These are phyloP conservation scores for Vesta saturnalis DNA, from an alignment of 2,888 invertebrate genomes.

Conservation along the genomic window DNA sequence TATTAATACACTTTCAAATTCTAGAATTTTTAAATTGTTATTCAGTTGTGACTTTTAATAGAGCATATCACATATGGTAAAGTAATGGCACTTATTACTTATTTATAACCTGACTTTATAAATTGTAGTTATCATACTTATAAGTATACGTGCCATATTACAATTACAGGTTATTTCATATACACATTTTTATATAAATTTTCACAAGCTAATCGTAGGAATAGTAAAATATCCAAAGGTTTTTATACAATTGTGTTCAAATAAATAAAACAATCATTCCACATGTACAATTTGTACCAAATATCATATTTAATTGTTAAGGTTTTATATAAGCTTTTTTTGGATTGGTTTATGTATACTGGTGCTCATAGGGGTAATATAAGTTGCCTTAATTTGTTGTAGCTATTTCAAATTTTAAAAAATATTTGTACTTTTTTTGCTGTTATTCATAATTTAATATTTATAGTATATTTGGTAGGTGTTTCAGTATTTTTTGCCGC, in stretches of 20 bases:
- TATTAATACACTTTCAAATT: no score
- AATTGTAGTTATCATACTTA: no score
- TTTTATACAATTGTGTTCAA: constrained; percentile 4
- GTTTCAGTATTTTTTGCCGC: constrained; percentile 15
- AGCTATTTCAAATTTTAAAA: constrained; percentile 6
- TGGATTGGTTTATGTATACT: not conserved
- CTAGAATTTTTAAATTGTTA: no score
- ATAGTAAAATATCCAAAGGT: not conserved
- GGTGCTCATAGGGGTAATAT: not conserved
- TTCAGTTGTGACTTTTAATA: no score
- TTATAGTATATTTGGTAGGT: constrained; percentile 8
- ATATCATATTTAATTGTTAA: not conserved
- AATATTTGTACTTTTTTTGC: not conserved
- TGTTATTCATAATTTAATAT: not conserved
- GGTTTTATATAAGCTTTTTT: not conserved
- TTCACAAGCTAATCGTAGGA: not conserved
- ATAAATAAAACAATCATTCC: constrained; percentile 2
- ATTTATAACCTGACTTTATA: not conserved
- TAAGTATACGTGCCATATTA: not conserved
- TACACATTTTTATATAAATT: not conserved
- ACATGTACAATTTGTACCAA: constrained; percentile 9
- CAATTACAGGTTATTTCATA: not conserved
- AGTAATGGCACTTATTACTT: no score
- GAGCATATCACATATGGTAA: no score
- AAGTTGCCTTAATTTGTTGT: constrained; percentile 11